Conservation (phyloP, 2,797 vertebrate species). For the Eupleurogrammus muticus region DNA sequence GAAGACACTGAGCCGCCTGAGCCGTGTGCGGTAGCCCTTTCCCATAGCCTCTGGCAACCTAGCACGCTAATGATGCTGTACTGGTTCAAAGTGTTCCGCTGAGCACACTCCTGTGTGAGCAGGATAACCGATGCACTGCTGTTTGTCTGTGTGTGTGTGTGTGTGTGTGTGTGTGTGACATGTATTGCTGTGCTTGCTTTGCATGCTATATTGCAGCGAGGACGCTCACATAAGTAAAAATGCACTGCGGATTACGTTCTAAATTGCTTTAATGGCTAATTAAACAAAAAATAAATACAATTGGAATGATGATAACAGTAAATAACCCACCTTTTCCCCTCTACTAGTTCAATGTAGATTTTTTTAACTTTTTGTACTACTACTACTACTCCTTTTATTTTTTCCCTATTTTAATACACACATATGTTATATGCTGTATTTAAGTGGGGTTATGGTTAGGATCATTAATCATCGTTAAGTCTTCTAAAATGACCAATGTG, state of each 20-base stretch:
- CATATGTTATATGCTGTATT: too few species aligned
- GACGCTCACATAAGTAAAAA: slow-evolving; percentile 13
- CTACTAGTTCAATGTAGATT: background rate
- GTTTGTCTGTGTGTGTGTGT: background rate
- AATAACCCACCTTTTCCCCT: slow-evolving; percentile 16
- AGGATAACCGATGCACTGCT: slow-evolving; percentile 27
- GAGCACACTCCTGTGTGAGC: slow-evolving; percentile 68
- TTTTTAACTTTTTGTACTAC: slow-evolving; percentile 11
- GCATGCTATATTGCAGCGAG: background rate
- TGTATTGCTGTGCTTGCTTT: background rate
- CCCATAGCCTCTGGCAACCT: slow-evolving; percentile 76
- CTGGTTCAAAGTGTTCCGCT: slow-evolving; percentile 77
- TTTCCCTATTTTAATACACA: too few species aligned
- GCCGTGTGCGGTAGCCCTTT: slow-evolving; percentile 79
- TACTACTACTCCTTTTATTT: too few species aligned
- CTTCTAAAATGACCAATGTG: too few species aligned
- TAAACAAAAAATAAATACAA: slow-evolving; percentile 45
- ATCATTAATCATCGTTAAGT: too few species aligned
- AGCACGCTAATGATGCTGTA: slow-evolving; percentile 80
- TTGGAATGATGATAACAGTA: slow-evolving; percentile 46
- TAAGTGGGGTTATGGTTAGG: too few species aligned
- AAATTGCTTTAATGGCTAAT: slow-evolving; percentile 51
- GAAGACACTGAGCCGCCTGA: slow-evolving; percentile 68
- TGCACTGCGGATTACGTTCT: slow-evolving; percentile 36
- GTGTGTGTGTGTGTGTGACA: slow-evolving; percentile 7